Conservation (phyloP, 2,888 invertebrate genomes). For the Idaea dimidiata region DNA sequence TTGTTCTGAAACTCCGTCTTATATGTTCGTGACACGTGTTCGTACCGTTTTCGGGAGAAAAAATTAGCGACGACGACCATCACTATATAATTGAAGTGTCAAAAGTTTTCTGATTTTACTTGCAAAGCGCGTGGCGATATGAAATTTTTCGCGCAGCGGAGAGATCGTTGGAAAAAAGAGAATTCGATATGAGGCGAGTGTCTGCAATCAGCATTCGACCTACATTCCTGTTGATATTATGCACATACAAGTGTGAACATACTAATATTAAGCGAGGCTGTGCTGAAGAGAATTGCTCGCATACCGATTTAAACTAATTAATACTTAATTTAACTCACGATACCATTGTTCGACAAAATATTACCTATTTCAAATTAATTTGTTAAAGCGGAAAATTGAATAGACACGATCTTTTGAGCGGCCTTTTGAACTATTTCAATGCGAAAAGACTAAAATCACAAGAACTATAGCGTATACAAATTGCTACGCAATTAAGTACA, state of each 20-base stretch:
- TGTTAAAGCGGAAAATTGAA: conserved; percentile 28
- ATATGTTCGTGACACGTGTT: conserved; percentile 71
- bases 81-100: conserved; percentile 80
- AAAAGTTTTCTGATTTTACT: conserved; percentile 81
- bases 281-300: conserved; percentile 29
- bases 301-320: conserved; percentile 42
- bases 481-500: not conserved
- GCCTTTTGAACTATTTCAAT: conserved; percentile 18
- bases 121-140: conserved; percentile 77
- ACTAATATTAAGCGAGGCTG: conserved; percentile 44
- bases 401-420: conserved; percentile 22
- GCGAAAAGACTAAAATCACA: not conserved
- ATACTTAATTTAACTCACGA: conserved; percentile 26
- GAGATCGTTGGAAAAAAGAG: conserved; percentile 72
- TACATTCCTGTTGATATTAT: conserved; percentile 65
- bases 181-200: conserved; percentile 76
- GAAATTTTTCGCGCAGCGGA: conserved; percentile 74
- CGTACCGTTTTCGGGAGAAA: conserved; percentile 47
- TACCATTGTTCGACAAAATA: conserved; percentile 16
- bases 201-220: conserved; percentile 76
- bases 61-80: conserved; percentile 72
- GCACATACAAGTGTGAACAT: conserved; percentile 48
- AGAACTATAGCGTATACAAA: not conserved
- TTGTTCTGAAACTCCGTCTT: conserved; percentile 66
- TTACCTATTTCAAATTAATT: conserved; percentile 19